Conservation (phyloP, 2,797 vertebrate species). For the Champsocephalus esox region DNA sequence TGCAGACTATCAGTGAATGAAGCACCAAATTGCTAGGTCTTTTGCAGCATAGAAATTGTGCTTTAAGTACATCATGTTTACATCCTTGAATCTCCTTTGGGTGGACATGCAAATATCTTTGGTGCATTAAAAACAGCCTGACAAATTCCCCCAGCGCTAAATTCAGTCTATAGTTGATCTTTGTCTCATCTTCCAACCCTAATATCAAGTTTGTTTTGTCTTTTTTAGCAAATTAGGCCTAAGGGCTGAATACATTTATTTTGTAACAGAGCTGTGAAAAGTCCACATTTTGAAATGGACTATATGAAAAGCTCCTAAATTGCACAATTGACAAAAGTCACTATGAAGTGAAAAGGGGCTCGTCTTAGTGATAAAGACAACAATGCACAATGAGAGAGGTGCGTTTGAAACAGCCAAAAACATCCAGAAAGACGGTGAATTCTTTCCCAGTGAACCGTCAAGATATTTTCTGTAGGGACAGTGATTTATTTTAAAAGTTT, state of each 20-base stretch:
- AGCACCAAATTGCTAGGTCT: background rate
- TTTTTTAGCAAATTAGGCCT: conserved; percentile 45
- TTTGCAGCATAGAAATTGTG: conserved; percentile 3
- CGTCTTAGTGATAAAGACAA: background rate
- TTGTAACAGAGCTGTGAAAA: conserved; percentile 19
- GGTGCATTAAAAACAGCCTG: conserved; percentile 26
- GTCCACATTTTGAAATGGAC: conserved; percentile 3
- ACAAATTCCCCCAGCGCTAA: conserved; percentile 14
- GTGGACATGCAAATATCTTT: background rate
- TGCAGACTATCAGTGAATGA: conserved; percentile 16
- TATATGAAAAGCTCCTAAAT: conserved; percentile 22
- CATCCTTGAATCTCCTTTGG: conserved; percentile 9
- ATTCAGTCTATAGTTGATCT: conserved; percentile 14
- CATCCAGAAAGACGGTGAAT: conserved; percentile 1
- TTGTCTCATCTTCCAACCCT: conserved; percentile 43
- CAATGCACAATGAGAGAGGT: background rate
- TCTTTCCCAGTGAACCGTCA: background rate
- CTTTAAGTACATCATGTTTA: conserved; percentile 2
- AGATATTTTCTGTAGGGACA: background rate
- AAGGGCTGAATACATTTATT: conserved; percentile 16
- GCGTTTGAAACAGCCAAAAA: conserved; percentile 22
- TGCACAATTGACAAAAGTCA: conserved; percentile 38
- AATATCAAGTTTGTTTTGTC: conserved; percentile 18
- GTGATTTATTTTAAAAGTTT: background rate
- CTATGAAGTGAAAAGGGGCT: conserved; percentile 25